These are phyloP conservation scores for Agriopis aurantiaria DNA, from an alignment of 2,888 invertebrate genomes.

Conservation along the genomic window DNA sequence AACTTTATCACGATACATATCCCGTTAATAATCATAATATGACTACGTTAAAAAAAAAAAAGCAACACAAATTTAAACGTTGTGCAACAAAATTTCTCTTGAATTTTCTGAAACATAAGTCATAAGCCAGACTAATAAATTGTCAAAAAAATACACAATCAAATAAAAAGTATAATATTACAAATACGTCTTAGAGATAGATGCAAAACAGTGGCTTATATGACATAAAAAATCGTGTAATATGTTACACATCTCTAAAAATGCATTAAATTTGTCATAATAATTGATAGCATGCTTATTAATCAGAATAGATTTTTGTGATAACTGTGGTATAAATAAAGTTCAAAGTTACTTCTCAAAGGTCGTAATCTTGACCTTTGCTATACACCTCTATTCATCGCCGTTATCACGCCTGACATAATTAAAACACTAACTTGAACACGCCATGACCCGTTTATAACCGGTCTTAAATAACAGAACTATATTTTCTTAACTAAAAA, in stretches of 20 bases:
- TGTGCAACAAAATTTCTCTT: not conserved
- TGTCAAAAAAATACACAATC: not conserved
- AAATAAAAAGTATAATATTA: not conserved
- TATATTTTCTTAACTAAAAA: constrained; percentile 53
- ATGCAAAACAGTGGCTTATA: too few species aligned
- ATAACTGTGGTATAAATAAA: not conserved
- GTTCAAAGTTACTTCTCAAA: not conserved
- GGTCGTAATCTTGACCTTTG: constrained; percentile 21
- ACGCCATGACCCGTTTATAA: constrained; percentile 4
- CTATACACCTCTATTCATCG: not conserved
- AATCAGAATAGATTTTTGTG: not conserved
- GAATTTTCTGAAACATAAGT: not conserved
- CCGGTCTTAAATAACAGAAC: constrained; percentile 15
- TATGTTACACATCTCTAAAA: too few species aligned
- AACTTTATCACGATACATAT: too few species aligned
- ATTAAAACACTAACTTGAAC: constrained; percentile 11
- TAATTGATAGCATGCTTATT: not conserved
- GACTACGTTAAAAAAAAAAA: too few species aligned
- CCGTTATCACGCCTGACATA: constrained; percentile 1
- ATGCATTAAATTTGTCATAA: not conserved
- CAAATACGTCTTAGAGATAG: not conserved
- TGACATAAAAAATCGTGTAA: too few species aligned
- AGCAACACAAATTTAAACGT: not conserved
- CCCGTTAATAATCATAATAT: too few species aligned
- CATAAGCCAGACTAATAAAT: not conserved